Conservation (phyloP, 2,797 vertebrate species). For the Melanotaenia maccullochi region DNA sequence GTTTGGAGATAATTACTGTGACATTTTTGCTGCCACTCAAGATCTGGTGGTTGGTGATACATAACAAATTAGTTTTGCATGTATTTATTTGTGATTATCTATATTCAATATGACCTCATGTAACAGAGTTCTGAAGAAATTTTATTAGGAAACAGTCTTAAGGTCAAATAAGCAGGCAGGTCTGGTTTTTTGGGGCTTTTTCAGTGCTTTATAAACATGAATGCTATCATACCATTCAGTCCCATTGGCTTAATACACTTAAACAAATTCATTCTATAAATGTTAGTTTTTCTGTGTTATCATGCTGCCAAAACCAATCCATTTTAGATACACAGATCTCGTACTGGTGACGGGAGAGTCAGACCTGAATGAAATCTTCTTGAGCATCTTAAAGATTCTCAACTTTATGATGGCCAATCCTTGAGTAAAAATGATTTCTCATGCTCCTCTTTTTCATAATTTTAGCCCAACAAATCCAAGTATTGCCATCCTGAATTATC, state of each 20-base stretch:
- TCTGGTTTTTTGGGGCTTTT: neutral
- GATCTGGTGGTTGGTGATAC: neutral
- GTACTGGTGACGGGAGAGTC: too few relatives aligned
- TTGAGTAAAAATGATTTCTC: too few relatives aligned
- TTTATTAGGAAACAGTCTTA: neutral
- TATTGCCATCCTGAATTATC: too few relatives aligned
- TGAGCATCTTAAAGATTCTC: too few relatives aligned
- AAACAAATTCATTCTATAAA: neutral
- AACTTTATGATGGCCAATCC: too few relatives aligned
- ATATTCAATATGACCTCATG: neutral
- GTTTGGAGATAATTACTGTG: conserved; percentile 12
- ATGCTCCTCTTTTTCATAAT: too few relatives aligned
- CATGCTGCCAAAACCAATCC: too few relatives aligned
- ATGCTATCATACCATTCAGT: neutral
- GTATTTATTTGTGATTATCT: neutral
- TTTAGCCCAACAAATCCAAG: too few relatives aligned
- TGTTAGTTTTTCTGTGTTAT: neutral
- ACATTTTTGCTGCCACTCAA: conserved; percentile 15
- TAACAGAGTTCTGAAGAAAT: neutral
- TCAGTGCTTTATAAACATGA: neutral
- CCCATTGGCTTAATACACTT: neutral
- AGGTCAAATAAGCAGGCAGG: neutral
- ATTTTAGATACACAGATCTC: too few relatives aligned
- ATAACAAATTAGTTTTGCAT: neutral
- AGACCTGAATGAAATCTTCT: too few relatives aligned